These are phyloP conservation scores for Eupeodes luniger DNA, from an alignment of 2,888 invertebrate species.

Conservation along the genomic window DNA sequence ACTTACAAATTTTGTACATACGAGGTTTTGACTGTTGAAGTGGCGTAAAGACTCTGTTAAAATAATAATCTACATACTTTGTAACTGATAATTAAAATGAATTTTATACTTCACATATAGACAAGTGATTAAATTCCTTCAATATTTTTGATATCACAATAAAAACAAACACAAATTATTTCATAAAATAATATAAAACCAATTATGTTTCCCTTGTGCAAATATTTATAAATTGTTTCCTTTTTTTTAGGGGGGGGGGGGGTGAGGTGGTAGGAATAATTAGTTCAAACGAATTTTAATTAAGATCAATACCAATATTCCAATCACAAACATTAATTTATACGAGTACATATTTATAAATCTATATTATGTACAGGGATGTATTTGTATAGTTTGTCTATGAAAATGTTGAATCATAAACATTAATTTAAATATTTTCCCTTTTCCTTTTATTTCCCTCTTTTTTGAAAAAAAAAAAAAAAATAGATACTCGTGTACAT, in stretches of 20 bases:
- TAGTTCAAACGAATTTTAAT: constrained; percentile 38
- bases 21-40: too few species aligned
- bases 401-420: constrained; percentile 11
- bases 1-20: too few species aligned
- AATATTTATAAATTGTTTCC: constrained; percentile 13
- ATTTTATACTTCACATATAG: neutral
- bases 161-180: constrained; percentile 9
- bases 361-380: too few species aligned
- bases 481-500: neutral
- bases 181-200: constrained; percentile 14
- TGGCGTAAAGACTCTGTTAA: neutral
- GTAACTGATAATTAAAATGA: neutral
- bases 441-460: neutral
- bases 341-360: neutral
- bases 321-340: neutral
- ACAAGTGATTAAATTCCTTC: constrained; percentile 1
- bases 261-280: neutral
- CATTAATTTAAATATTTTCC: constrained; percentile 30
- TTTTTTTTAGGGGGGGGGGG: neutral
- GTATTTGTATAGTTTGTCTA: neutral
- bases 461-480: neutral
- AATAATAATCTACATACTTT: neutral
- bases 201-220: constrained; percentile 3
- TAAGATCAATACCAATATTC: constrained; percentile 28
- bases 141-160: neutral